These are phyloP conservation scores for Apostichopus japonicus DNA, from an alignment of 35 echinoderm and acorn worm genomes.

Conservation along the genomic window DNA sequence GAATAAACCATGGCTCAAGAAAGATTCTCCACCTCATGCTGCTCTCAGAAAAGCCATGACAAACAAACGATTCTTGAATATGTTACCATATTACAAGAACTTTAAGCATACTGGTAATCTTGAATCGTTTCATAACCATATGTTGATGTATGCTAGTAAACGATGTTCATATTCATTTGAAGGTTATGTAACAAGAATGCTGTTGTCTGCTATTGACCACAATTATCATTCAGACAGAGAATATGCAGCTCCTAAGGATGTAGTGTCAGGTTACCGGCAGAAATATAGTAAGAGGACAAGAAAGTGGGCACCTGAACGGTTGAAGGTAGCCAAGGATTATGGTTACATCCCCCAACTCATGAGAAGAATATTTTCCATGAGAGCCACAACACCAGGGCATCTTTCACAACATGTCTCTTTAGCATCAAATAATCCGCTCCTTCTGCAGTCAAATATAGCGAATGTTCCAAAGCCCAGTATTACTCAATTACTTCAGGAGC, in stretches of 20 bases:
- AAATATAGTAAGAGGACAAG: slow-evolving; percentile 55
- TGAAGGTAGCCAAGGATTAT: slow-evolving; percentile 41
- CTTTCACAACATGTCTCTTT: slow-evolving; percentile 45
- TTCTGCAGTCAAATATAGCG: slow-evolving; percentile 26
- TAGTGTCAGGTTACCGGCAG: background rate
- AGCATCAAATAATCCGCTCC: background rate
- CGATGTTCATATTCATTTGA: background rate
- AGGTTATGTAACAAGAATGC: slow-evolving; percentile 32
- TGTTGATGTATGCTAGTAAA: slow-evolving; percentile 53
- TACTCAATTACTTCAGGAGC: background rate
- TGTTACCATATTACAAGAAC: slow-evolving; percentile 31
- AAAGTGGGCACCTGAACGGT: background rate
- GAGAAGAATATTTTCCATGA: background rate
- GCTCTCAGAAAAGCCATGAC: background rate
- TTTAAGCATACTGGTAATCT: slow-evolving; percentile 55
- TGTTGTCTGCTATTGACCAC: slow-evolving; percentile 23
- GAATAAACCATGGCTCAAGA: slow-evolving; percentile 5
- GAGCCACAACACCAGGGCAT: slow-evolving; percentile 24
- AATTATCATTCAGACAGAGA: slow-evolving; percentile 30
- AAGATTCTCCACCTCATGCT: background rate
- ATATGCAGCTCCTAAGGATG: slow-evolving; percentile 33
- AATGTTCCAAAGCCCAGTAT: slow-evolving; percentile 2
- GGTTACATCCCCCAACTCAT: slow-evolving; percentile 52
- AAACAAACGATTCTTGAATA: slow-evolving; percentile 39
- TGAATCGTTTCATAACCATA: slow-evolving; percentile 38